These are phyloP conservation scores for Temnothorax curvispinosus DNA, from an alignment of 1,140 invertebrate genomes.

Conservation along the genomic window DNA sequence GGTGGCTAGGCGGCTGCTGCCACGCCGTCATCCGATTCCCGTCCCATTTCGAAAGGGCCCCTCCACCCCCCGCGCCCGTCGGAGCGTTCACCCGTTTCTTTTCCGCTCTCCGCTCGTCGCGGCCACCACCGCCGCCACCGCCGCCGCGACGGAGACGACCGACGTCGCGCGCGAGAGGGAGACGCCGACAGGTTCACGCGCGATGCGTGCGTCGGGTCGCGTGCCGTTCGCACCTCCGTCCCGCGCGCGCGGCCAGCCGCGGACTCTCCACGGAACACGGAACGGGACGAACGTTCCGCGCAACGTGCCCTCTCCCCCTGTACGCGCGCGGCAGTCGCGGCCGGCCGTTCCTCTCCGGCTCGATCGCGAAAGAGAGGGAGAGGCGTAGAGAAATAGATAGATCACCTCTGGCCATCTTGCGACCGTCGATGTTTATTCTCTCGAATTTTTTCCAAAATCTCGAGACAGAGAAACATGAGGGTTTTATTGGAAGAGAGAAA, in stretches of 20 bases:
- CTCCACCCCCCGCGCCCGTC: conserved; percentile 22
- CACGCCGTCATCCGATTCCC: conserved; percentile 77
- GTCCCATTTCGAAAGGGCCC: conserved; percentile 70
- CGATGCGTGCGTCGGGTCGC: conserved; percentile 74
- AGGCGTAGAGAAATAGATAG: background rate
- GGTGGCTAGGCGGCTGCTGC: conserved; percentile 77
- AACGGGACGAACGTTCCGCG: conserved; percentile 55
- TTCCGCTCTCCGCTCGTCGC: conserved; percentile 57
- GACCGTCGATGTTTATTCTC: background rate
- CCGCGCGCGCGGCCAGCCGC: conserved; percentile 54
- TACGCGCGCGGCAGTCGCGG: too few species aligned
- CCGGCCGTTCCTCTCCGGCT: conserved; percentile 36
- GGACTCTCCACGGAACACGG: conserved; percentile 2
- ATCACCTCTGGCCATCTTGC: conserved; percentile 61
- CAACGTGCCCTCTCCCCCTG: conserved; percentile 60
- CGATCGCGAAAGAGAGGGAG: conserved; percentile 41
- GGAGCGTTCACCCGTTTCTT: conserved; percentile 68
- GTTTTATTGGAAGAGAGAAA: background rate
- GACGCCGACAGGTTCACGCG: conserved; percentile 69
- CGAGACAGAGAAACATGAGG: background rate
- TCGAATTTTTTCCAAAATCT: background rate
- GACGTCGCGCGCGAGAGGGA: conserved; percentile 43
- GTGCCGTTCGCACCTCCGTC: conserved; percentile 77
- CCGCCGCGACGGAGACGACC: conserved; percentile 43
- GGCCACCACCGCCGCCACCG: conserved; percentile 1